Evolutionary conservation across 1,140 invertebrate species (phyloP), one percentile per base, ranked within the genome.

Genomic region (Drosophila leontia): DNA sequence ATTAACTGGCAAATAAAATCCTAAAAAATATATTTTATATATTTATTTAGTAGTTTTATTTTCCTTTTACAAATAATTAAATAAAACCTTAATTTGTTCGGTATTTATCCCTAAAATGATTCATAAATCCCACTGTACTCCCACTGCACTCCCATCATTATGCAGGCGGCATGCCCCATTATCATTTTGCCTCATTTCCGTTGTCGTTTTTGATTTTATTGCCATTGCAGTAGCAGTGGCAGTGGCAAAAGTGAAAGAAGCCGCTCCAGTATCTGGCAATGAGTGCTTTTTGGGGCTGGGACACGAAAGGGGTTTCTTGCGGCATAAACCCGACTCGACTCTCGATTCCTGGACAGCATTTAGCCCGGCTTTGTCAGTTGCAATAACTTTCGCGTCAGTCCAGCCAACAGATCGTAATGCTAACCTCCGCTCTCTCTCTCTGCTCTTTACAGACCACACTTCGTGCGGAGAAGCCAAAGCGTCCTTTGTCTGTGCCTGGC

Each of bases 311-410:
- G 39, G 39, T 39, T 19, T 13, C 71, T 23, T 51, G 48, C 32
- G 44, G 35, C 39, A 55, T 9, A 15, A 39, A 55, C 37, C 2
- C 61, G n/a, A 15, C 42, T 34, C 8, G 17, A 15, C 42, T 34
- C 8, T 17, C 11, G 12, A 45, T n/a, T 11, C 17, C 15, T 47
- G 41, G 26, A 57, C 32, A 42, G 19, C 48, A 48, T 75, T 78
- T 59, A 71, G 67, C 56, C 61, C 55, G 71, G 74, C 62, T 87
- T 81, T 88, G 84, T 90, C 80, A 78, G 69, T 78, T 70, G 80
- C 84, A 83, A 87, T 87, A 88, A 88, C 81, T 87, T 87, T 87
- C 72, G 65, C 82, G 85, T 88, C 84, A 80, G 84, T 88, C 77
- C 72, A 84, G 41, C 84, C 65, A 88, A 75, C 77, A 87, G 72